Conservation (phyloP, 2,888 invertebrate species). For the Dryococelus australis region DNA sequence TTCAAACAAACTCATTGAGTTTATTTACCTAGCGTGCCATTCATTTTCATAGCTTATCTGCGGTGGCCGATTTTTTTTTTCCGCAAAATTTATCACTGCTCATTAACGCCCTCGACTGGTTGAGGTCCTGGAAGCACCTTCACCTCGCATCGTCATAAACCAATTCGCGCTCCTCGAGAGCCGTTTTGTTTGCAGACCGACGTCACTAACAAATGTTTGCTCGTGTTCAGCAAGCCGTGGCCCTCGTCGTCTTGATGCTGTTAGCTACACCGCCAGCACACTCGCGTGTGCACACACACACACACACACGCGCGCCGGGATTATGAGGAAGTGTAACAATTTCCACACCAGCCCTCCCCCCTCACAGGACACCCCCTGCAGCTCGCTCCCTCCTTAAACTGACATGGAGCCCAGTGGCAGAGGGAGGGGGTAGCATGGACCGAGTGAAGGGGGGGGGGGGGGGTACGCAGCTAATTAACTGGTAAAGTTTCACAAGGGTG, state of each 20-base stretch:
- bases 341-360: not conserved
- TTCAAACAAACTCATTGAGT: too few species aligned
- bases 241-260: not conserved
- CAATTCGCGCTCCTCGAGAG: not conserved
- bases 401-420: not conserved
- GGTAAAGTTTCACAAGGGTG: conserved; percentile 58
- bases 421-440: not conserved
- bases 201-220: conserved; percentile 9
- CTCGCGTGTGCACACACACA: not conserved
- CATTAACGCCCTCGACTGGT: not conserved
- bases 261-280: not conserved
- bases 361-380: not conserved
- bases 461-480: conserved; percentile 57
- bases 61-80: too few species aligned
- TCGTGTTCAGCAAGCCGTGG: not conserved
- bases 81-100: not conserved
- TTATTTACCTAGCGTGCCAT: too few species aligned
- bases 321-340: conserved; percentile 16
- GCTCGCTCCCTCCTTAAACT: not conserved
- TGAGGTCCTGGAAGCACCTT: too few species aligned
- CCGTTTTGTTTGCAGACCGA: conserved; percentile 6
- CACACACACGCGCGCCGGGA: not conserved
- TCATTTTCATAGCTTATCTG: too few species aligned
- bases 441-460: too few species aligned
- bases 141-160: not conserved